Evolutionary conservation across 2,113 vertebrate species (phyloP), one percentile per base, ranked within the genome.

Genomic region (Pterocles gutturalis): DNA sequence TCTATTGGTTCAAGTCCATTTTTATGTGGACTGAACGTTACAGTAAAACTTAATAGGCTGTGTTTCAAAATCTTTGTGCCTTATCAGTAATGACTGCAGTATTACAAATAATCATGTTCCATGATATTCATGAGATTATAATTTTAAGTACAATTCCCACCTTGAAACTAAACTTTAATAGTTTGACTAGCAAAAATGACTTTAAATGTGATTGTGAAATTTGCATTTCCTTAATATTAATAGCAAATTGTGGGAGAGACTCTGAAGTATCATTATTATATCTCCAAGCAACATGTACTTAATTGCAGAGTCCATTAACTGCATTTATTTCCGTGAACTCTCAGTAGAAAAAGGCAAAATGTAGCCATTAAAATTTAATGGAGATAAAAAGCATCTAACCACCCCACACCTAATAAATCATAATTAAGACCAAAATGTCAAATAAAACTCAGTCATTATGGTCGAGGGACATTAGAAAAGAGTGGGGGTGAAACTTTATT

Each of bases 231-330:
- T 94, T 77, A 92, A 95, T 89, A 95, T 95, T 93, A 96, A 93
- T 95, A 95, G 90, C 86, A 89, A 93, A 97, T 65, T 91, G 89
- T 97, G 92, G 83, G 90, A 93, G 94, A 95, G 86, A 92, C 89
- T 97, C 80, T 92, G 83, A 95, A 94, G 90, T 95, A 87, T 95
- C 89, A 69, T 97, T 96, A 93, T 95, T 84, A 34, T 89, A 92
- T 95, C 96, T 97, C 96, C 89, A 87, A 97, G 95, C 86, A 97
- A 95, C 96, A 79, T 89, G 65, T 93, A 67, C 80, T 95, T 95
- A 89, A 93, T 88, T 92, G 94, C 69, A 72, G 92, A 92, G 86
- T 95, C 92, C 48, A 78, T 95, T 95, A 97, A 81, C 77, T 90
- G 72, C 83, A 64, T 94, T 93, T 72, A 65, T 90, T 95, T 95